Evolutionary conservation across 2,888 invertebrate genomes (phyloP).

Genomic region (Acanthosepion lycidas): DNA sequence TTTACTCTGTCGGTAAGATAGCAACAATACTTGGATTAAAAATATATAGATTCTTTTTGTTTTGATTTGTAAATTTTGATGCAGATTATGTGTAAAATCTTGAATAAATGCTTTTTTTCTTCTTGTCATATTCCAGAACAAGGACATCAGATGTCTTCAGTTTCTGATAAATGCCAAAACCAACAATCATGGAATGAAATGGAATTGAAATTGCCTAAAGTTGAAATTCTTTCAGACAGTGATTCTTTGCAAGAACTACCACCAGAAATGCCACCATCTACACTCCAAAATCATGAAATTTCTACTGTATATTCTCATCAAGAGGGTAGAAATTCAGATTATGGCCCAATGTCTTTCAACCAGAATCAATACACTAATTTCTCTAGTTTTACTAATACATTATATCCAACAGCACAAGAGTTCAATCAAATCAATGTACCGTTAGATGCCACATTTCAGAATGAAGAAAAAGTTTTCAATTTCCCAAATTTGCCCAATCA

Average conservation of each 20-base stretch:
- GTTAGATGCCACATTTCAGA: not conserved
- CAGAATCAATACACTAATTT: not conserved
- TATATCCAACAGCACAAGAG: not conserved
- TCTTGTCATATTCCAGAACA: not conserved
- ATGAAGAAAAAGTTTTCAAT: not conserved
- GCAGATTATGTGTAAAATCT: not conserved
- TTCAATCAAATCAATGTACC: not conserved
- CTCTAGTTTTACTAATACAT: not conserved
- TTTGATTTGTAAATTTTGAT: no score
- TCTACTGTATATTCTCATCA: not conserved
- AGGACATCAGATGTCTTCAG: not conserved
- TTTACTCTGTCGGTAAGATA: no score
- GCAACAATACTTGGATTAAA: no score
- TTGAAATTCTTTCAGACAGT: conserved; percentile 9
- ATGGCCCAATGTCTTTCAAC: not conserved
- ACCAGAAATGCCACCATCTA: not conserved
- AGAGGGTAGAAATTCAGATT: not conserved
- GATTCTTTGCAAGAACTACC: not conserved
- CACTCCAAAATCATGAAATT: not conserved
- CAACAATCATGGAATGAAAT: not conserved
- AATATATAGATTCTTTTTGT: no score
- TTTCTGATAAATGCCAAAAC: not conserved
- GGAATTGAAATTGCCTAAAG: not conserved
- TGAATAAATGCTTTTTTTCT: not conserved
- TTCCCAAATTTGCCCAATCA: not conserved